A percentile compares a stretch with the other conserved stretches of the same genome.
Evolutionary conservation across 2,888 invertebrate genomes (phyloP).

Genomic region (Orthosia gracilis): DNA sequence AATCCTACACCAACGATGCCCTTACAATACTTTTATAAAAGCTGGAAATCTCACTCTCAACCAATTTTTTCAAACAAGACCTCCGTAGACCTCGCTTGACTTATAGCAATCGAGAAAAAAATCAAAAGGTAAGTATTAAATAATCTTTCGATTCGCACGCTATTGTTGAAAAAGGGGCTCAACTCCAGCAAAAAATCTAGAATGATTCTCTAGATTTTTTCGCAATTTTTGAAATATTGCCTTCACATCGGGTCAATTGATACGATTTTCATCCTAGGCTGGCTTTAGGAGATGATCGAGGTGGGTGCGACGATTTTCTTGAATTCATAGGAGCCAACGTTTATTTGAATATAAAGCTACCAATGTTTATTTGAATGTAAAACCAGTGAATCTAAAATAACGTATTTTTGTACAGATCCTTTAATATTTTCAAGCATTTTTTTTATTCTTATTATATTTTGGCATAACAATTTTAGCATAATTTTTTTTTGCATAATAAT

Average conservation of each 20-base stretch:
- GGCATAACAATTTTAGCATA: no score
- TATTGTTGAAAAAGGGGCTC: slow-evolving; percentile 49
- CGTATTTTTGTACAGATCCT: background rate
- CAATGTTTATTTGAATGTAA: background rate
- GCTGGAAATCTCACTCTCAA: slow-evolving; percentile 29
- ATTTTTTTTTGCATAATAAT: no score
- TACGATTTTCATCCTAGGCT: slow-evolving; percentile 27
- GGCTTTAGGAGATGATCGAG: slow-evolving; percentile 9
- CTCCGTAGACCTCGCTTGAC: slow-evolving; percentile 10
- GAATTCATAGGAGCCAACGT: background rate
- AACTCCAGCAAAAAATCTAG: slow-evolving; percentile 36
- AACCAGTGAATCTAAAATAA: no score
- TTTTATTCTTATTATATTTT: no score
- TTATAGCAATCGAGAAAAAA: slow-evolving; percentile 30
- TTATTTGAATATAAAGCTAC: background rate
- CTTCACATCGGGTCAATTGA: slow-evolving; percentile 35
- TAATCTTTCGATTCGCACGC: slow-evolving; percentile 52
- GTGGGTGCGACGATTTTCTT: background rate
- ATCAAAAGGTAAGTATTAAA: slow-evolving; percentile 49
- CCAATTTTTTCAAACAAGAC: slow-evolving; percentile 40
- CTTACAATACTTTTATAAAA: slow-evolving; percentile 28
- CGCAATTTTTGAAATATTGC: slow-evolving; percentile 63
- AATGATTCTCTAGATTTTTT: slow-evolving; percentile 43
- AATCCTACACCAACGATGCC: background rate
- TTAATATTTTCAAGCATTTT: no score